Base-by-base conservation (phyloP, 2,797 vertebrate genomes). In the Acrossocheilus fasciatus region DNA sequence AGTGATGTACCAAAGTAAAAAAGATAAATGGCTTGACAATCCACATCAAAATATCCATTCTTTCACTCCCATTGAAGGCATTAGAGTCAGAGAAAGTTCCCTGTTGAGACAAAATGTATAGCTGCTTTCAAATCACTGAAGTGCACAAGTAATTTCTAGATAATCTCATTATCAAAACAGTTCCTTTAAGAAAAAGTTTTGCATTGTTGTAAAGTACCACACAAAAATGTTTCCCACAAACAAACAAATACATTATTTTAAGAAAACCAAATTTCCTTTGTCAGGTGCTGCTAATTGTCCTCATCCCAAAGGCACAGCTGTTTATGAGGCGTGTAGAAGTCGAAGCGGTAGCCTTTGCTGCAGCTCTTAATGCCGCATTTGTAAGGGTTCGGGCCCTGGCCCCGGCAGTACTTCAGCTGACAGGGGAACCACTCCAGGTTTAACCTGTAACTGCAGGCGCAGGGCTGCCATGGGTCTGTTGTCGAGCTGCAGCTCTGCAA, bases 321-420 rank as follows among this genome's bases (percentile, higher is more conserved):
- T 85, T 93, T 94, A 83, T 94, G 95, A 0, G 96, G 92, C 85
- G 95, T 96, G 0, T 94, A 94, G 91, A 95, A 97, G 88, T 96
- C 87, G 0, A 97, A 97, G 87, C 86, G 92, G 93, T 96, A 97
- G 90, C 89, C 94, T 90, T 97, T 96, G 91, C 95, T 96, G 92
- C 97, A 97, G 93, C 97, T 97, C 89, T 95, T 94, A 92, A 97
- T 97, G 89, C 97, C 97, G 0, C 97, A 97, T 82, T 96, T 97
- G 93, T 97, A 97, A 10, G 96, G 96, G 0, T 91, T 92, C 0
- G 94, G 90, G 34, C 92, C 95, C 78, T 82, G 94, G 69, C 94
- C 95, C 85, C 91, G 93, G 93, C 97, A 97, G 92, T 96, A 97
- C 87, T 97, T 97, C 54, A 97, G 94, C 94, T 95, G 92, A 91